Conservation (phyloP, 1,140 invertebrate species). For the Drosophila lacteicornis region DNA sequence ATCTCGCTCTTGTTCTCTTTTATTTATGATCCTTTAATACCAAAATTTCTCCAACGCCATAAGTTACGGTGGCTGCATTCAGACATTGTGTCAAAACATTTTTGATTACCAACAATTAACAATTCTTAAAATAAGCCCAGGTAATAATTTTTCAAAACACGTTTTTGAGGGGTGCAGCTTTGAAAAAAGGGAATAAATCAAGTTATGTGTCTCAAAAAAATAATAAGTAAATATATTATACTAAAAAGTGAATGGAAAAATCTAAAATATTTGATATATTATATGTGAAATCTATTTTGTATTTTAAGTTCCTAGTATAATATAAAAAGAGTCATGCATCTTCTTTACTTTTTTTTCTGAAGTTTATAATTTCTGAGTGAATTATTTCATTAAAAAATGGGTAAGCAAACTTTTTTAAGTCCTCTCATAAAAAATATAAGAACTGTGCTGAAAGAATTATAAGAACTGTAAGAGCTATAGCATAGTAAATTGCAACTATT, state of each 20-base stretch:
- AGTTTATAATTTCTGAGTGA: too few species aligned
- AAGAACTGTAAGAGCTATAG: too few species aligned
- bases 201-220: background rate
- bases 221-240: background rate
- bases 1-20: conserved; percentile 45
- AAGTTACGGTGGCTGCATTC: conserved; percentile 39
- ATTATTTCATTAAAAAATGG: too few species aligned
- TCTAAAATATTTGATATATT: too few species aligned
- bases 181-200: conserved; percentile 13
- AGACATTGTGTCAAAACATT: conserved; percentile 47
- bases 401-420: too few species aligned
- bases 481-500: too few species aligned
- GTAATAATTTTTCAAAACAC: conserved; percentile 39
- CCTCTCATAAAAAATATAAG: too few species aligned
- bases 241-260: background rate
- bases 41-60: conserved; percentile 61
- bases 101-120: conserved; percentile 50
- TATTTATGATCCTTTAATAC: conserved; percentile 73
- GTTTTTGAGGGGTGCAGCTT: conserved; percentile 3
- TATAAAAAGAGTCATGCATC: too few species aligned
- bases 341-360: too few species aligned
- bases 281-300: too few species aligned
- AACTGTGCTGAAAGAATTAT: too few species aligned
- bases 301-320: too few species aligned
- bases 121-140: conserved; percentile 45